Percentiles rank a stretch among this genome's conserved stretches.
Evolutionary conservation across 2,888 invertebrate genomes (phyloP).

Genomic region (Epirrhoe tristata): DNA sequence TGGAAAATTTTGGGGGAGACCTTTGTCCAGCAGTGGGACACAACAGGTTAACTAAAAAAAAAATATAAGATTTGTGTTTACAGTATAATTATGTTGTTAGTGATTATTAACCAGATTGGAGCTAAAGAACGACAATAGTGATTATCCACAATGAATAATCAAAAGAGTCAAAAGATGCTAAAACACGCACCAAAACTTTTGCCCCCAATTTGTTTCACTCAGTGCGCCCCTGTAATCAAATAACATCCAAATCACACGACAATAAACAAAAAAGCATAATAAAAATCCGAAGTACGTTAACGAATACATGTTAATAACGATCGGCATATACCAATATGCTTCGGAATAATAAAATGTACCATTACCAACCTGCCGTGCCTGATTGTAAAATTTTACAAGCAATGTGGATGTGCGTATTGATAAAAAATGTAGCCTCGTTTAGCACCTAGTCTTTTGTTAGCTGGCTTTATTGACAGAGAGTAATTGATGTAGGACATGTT

Average conservation of each 20-base stretch:
- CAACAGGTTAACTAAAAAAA: too few species aligned
- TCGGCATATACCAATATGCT: slow-evolving; percentile 40
- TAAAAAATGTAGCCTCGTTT: slow-evolving; percentile 21
- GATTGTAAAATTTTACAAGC: slow-evolving; percentile 63
- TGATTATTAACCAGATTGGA: too few species aligned
- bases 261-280: slow-evolving; percentile 50
- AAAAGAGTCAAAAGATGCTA: too few species aligned
- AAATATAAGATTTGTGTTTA: too few species aligned
- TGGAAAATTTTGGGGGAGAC: too few species aligned
- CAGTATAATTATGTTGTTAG: too few species aligned
- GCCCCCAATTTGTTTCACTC: neutral
- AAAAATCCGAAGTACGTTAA: slow-evolving; percentile 53
- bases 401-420: slow-evolving; percentile 19
- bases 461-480: neutral
- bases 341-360: slow-evolving; percentile 48
- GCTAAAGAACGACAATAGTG: too few species aligned
- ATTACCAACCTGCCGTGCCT: slow-evolving; percentile 32
- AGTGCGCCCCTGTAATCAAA: slow-evolving; percentile 37
- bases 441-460: slow-evolving; percentile 19
- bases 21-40: too few species aligned
- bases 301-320: slow-evolving; percentile 48
- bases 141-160: too few species aligned
- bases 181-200: too few species aligned
- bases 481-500: slow-evolving; percentile 2
- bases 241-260: slow-evolving; percentile 45